Evolutionary conservation across 2,888 invertebrate species (phyloP).

Genomic region (Lasioglossum figueresi): DNA sequence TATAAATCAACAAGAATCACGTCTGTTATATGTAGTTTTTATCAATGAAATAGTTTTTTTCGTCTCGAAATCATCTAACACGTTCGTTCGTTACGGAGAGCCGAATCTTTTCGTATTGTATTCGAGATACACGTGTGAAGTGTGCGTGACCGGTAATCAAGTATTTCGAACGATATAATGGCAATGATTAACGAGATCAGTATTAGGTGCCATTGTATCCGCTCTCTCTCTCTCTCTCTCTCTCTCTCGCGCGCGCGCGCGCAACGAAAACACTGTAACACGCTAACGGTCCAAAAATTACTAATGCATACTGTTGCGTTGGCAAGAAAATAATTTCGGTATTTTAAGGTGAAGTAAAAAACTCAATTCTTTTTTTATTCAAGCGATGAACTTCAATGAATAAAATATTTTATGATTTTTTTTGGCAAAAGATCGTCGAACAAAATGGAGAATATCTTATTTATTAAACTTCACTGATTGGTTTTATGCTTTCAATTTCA

Average conservation of each 20-base stretch:
- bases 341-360: no score
- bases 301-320: constrained; percentile 30
- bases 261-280: constrained; percentile 49
- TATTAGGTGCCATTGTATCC: constrained; percentile 51
- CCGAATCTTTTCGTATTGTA: constrained; percentile 9
- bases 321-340: no score
- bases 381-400: no score
- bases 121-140: constrained; percentile 8
- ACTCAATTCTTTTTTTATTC: no score
- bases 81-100: constrained; percentile 27
- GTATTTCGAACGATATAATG: constrained; percentile 40
- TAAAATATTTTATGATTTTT: no score
- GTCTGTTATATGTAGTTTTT: neutral
- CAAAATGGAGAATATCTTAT: no score
- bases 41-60: no score
- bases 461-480: no score
- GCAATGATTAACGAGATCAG: constrained; percentile 36
- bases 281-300: constrained; percentile 53
- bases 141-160: constrained; percentile 18
- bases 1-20: constrained; percentile 30
- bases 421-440: no score
- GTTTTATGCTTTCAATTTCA: no score
- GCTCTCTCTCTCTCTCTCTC: constrained; percentile 22
- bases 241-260: neutral
- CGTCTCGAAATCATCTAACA: constrained; percentile 39